Percentiles rank a stretch among this genome's conserved stretches.
These are phyloP conservation scores for Otocyon megalotis DNA, from an alignment of 2,113 vertebrate species.

Conservation along the genomic window DNA sequence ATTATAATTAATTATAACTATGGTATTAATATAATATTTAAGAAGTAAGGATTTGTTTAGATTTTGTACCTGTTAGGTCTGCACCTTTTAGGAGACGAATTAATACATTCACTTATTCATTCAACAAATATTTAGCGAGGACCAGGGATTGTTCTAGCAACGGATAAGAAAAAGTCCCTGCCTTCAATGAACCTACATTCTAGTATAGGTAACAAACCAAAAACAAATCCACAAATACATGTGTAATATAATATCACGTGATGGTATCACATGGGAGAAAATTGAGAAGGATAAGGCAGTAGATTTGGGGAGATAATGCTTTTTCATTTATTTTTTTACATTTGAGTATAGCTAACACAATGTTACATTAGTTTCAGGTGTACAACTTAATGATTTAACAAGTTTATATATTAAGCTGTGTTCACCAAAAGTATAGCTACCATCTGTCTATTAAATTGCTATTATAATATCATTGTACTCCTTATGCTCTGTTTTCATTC, in stretches of 20 bases:
- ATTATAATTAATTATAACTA: not conserved
- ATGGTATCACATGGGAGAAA: not conserved
- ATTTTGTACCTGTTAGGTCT: slow-evolving; percentile 53
- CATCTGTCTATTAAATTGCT: not conserved
- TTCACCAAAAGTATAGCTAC: not conserved
- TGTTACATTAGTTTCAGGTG: not conserved
- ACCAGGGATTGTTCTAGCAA: not conserved
- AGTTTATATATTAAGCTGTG: not conserved
- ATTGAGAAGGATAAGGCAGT: not conserved
- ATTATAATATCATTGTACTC: not conserved
- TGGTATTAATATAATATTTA: not conserved
- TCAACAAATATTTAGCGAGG: not conserved
- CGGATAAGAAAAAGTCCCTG: not conserved
- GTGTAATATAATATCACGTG: not conserved
- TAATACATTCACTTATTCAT: not conserved
- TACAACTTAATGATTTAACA: not conserved
- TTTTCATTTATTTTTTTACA: not conserved
- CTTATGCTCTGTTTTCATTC: not conserved
- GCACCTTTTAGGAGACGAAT: slow-evolving; percentile 9
- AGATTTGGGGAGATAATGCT: not conserved
- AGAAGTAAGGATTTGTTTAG: slow-evolving; percentile 58
- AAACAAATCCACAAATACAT: not conserved
- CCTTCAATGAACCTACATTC: not conserved
- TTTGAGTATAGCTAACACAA: not conserved
- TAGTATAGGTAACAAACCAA: not conserved